Conservation (phyloP, 1,140 invertebrate species). For the Gyrodactylus bullatarudis region DNA sequence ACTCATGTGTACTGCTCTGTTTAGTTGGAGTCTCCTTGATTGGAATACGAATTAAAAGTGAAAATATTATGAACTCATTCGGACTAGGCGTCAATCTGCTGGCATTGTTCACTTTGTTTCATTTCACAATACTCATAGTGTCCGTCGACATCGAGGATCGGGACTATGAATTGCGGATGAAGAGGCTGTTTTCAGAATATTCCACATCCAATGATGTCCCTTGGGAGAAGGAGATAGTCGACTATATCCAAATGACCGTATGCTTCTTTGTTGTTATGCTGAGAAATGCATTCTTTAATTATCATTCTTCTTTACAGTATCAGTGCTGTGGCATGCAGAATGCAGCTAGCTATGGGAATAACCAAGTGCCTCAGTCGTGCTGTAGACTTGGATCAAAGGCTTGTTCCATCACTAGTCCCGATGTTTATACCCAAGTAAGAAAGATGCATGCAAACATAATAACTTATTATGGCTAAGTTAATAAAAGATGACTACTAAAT, state of each 20-base stretch:
- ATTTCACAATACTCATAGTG: background rate
- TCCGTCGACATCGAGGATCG: background rate
- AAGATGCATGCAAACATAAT: too few relatives aligned
- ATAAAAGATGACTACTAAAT: too few relatives aligned
- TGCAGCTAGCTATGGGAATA: too few relatives aligned
- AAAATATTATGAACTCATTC: background rate
- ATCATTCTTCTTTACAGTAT: background rate
- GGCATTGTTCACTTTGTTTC: background rate
- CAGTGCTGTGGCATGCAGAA: too few relatives aligned
- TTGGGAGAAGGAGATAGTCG: background rate
- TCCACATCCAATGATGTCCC: background rate
- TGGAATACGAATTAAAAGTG: background rate
- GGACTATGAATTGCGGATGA: background rate
- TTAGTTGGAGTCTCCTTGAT: background rate
- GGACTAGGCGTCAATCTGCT: too few relatives aligned
- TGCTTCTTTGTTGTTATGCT: too few relatives aligned
- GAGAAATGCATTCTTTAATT: background rate
- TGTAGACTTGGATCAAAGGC: background rate
- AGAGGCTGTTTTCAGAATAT: background rate
- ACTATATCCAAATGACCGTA: too few relatives aligned
- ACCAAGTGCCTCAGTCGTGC: too few relatives aligned
- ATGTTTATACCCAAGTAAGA: too few relatives aligned
- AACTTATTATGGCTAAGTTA: too few relatives aligned
- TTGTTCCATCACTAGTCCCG: background rate
- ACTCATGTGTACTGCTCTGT: background rate